These are phyloP conservation scores for Jordanella pulchra DNA, from an alignment of 2,797 vertebrate species.

Conservation along the genomic window DNA sequence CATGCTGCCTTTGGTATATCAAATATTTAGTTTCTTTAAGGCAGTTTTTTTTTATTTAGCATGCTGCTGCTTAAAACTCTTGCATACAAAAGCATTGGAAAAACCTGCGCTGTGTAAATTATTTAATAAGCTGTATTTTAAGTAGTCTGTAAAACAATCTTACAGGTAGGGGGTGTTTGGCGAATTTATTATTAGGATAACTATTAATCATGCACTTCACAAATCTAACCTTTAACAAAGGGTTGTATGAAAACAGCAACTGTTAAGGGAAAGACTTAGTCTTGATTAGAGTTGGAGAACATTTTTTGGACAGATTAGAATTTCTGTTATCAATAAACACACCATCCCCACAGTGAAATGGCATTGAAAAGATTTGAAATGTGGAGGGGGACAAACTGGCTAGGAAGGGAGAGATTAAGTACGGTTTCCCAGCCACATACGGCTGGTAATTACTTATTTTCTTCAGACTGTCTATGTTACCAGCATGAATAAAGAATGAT, in stretches of 20 bases:
- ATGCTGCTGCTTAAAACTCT: neutral
- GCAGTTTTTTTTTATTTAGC: too few relatives aligned
- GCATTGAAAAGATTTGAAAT: too few relatives aligned
- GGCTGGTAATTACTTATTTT: too few relatives aligned
- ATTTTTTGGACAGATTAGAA: neutral
- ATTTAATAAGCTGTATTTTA: neutral
- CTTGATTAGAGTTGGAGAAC: neutral
- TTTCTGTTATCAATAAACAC: neutral
- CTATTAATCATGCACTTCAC: neutral
- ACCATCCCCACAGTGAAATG: neutral
- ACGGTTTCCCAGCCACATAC: too few relatives aligned
- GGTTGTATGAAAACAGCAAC: neutral
- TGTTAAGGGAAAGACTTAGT: neutral
- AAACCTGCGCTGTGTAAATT: neutral
- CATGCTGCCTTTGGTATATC: too few relatives aligned
- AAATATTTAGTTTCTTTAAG: too few relatives aligned
- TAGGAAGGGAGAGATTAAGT: too few relatives aligned
- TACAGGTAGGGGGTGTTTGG: neutral
- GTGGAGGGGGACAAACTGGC: too few relatives aligned
- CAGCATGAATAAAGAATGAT: too few relatives aligned
- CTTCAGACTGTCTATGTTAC: too few relatives aligned
- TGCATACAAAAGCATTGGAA: neutral
- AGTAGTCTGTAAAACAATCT: neutral
- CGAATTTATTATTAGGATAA: neutral
- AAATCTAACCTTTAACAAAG: neutral